Evolutionary conservation across 2,113 vertebrate species (phyloP), one percentile per base, ranked within the genome.

Genomic region (Trochalopteron elliotii): DNA sequence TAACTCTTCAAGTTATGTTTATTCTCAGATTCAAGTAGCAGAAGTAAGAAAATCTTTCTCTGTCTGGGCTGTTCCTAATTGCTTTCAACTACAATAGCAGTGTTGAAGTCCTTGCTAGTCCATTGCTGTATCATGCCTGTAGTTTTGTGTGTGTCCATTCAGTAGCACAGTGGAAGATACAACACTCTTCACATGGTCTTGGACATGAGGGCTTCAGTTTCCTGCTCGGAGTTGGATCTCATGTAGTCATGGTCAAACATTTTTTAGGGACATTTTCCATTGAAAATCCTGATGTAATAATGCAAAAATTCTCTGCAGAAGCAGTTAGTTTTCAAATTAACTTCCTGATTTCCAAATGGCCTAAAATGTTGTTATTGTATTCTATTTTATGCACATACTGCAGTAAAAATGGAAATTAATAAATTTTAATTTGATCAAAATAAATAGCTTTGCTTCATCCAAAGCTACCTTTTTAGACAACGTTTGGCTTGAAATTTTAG

Each of bases 21-120:
- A 52, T 83, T 40, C 42, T 94, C 94, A 53, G 28, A 90, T 95
- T 97, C 89, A 97, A 96, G 92, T 19, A 95, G 45, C 68, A 83
- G 64, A 68, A 87, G 22, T 50, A 87, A 83, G 69, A 88, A 69
- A 3, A 30, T 55, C 37, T 69, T 69, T 56, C 28, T 82, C 1
- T 67, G 20, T 49, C 67, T 74, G 49, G 33, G 12, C 44, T 86
- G 21, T 5, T 89, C 6, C 27, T 69, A 60, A 35, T 24, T 65
- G 23, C 14, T n/a, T 72, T 69, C 49, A 55, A 2, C 6, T 35
- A 23, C 17, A 61, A 37, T 10, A 78, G 33, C 12, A 52, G 39
- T 18, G 15, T 71, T 52, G 42, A 77, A 78, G 35, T 49, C 31
- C 44, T 63, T 44, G 23, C 75, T 85, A 63, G 40, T 47, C 20